Evolutionary conservation across 2,797 vertebrate genomes (phyloP), one percentile per base, ranked within the genome.

Genomic region (Masticophis lateralis): DNA sequence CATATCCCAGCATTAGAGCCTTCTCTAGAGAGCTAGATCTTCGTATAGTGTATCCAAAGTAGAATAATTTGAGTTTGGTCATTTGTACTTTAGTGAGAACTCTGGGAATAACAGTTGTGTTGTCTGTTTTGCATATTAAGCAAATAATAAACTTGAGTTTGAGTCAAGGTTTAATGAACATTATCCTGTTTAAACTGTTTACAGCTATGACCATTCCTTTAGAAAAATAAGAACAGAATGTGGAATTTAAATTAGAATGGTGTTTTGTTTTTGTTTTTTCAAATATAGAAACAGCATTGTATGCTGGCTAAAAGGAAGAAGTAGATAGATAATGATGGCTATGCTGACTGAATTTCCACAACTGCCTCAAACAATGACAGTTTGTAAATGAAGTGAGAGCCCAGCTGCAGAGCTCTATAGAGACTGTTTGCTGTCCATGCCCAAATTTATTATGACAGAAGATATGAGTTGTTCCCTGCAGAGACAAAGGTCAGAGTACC

Each of bases 141-240:
- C 97, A 97, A 98, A 98, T 98, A 97, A 98, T 98, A 98, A 97
- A 94, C 97, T 97, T 96, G 94, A 92, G 92, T 95, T 97, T 97
- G 97, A 97, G 94, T 97, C 96, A 96, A 97, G 93, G 25, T 97
- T 97, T 97, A 98, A 97, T 98, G 97, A 98, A 97, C 97, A 95
- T 95, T 96, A 97, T 95, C 96, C 94, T 92, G 20, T 94, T 96
- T 57, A 2, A 94, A 94, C 96, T 97, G 97, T 96, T 95, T 97
- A 95, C 96, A 97, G 96, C 96, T 96, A 91, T 95, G 95, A 89
- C 95, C 95, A 96, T 93, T 95, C 91, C 93, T 94, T 96, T 95
- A 96, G 94, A 96, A 93, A 92, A 92, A 95, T 93, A 97, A 96
- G 92, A 95, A 96, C 86, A 59, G 95, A 86, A 94, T 0, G 0